Base-by-base conservation (phyloP, 1,140 invertebrate species). In the Drosophila novamexicana region DNA sequence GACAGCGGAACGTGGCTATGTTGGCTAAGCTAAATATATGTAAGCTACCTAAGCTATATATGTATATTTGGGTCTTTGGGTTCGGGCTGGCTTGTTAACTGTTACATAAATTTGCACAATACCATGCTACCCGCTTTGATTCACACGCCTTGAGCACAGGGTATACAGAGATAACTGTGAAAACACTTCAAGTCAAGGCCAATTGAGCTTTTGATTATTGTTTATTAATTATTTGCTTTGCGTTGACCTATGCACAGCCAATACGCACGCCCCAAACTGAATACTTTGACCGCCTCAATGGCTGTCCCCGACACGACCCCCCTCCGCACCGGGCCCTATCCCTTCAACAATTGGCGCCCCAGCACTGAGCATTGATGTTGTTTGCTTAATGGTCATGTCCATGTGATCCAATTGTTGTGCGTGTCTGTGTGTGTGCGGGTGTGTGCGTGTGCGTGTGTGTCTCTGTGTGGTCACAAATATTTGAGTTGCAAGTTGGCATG, bases 181-280 rank as follows among this genome's bases (percentile, higher is more conserved):
- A 70, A 84, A 67, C 62, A 78, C 68, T 47, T 74, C 63, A 22
- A 77, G 73, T 77, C 83, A 88, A 89, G 83, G 84, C 61, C 84
- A 80, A 68, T 58, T 57, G 42, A 42, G 58, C 61, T 70, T 64
- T 54, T 62, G 52, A 18, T 49, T 39, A 77, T 81, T 86, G 73
- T 79, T 82, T 79, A 88, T 89, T 82, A 83, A 88, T 88, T 88
- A 88, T 83, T 85, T 83, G 79, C 72, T 72, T 89, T 77, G 63
- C 54, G 45, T 71, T 83, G 47, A 47, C 40, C 53, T 64, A 58
- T 59, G 58, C 54, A 44, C 14, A 54, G 10, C 59, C 45, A 18
- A 29, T 16, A 12, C 6, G 14, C 7, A 40, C 50, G 49, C 58
- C 22, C 58, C 45, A n/a, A 40, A 37, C 63, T 29, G 22, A 29